These are phyloP conservation scores for Lithobates pipiens DNA, from an alignment of 2,797 vertebrate genomes.

Conservation along the genomic window DNA sequence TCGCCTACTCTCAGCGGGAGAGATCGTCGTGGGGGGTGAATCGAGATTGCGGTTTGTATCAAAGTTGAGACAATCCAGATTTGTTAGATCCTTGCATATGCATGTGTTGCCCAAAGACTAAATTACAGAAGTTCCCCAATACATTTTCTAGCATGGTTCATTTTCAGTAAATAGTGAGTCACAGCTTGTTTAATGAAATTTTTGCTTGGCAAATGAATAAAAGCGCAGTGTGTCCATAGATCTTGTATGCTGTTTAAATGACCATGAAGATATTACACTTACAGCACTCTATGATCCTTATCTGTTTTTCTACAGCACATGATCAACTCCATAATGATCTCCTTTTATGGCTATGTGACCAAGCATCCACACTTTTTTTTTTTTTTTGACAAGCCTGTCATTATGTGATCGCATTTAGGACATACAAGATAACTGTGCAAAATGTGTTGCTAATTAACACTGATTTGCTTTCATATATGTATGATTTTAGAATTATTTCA, in stretches of 20 bases:
- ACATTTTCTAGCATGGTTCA: slow-evolving; percentile 12
- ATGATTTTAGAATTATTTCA: neutral
- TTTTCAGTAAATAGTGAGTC: slow-evolving; percentile 33
- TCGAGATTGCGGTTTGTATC: no score
- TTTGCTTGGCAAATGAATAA: neutral
- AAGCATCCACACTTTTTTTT: neutral
- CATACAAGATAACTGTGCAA: neutral
- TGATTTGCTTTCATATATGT: neutral
- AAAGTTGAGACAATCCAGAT: no score
- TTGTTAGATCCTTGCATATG: neutral
- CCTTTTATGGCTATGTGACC: neutral
- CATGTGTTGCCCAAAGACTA: neutral
- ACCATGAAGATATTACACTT: neutral
- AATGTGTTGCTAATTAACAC: neutral
- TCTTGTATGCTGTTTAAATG: neutral
- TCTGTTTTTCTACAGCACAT: neutral
- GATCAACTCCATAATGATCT: neutral
- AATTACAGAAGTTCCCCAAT: neutral
- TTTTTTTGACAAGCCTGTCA: neutral
- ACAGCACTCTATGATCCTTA: neutral
- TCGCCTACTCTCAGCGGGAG: no score
- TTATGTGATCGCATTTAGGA: neutral
- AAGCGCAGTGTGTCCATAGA: neutral
- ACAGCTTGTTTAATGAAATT: neutral
- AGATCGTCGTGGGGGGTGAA: no score